Conservation (phyloP, 2,113 vertebrate genomes). For the Ptychochromis oligacanthus region DNA sequence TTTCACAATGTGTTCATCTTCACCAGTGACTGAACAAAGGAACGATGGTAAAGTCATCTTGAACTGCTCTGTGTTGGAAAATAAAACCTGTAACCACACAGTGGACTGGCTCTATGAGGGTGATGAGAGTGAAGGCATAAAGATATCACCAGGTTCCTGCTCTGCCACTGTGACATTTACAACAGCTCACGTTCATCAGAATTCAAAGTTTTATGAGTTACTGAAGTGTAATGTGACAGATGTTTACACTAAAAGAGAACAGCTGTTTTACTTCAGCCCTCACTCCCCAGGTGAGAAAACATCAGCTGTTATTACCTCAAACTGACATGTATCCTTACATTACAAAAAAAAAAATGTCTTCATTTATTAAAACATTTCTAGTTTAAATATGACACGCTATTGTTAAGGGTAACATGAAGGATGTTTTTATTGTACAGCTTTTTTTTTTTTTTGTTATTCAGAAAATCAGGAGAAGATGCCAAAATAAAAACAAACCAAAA, state of each 20-base stretch:
- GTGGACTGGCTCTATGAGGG: not conserved
- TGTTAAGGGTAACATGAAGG: not conserved
- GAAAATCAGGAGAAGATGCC: not conserved
- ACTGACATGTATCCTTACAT: not conserved
- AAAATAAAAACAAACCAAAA: not conserved
- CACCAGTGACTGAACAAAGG: not conserved
- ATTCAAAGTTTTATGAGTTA: not conserved
- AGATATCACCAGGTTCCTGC: not conserved
- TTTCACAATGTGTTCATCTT: not conserved
- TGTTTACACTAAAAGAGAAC: not conserved
- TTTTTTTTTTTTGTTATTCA: not conserved
- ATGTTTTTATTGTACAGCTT: not conserved
- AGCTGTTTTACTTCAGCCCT: not conserved
- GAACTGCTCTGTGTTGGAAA: not conserved
- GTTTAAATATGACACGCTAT: not conserved
- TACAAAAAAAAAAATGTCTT: not conserved
- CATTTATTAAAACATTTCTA: not conserved
- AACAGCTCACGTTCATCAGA: not conserved
- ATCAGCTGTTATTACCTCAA: not conserved
- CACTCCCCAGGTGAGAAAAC: not conserved
- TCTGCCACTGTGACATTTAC: not conserved
- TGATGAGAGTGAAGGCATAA: not conserved
- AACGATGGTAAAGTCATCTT: not conserved
- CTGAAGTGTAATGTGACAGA: slow-evolving; percentile 6
- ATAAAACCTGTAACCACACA: not conserved